phyloP scores from a whole-genome alignment of 2,113 vertebrate species.

The Pongo abelii region DNA sequence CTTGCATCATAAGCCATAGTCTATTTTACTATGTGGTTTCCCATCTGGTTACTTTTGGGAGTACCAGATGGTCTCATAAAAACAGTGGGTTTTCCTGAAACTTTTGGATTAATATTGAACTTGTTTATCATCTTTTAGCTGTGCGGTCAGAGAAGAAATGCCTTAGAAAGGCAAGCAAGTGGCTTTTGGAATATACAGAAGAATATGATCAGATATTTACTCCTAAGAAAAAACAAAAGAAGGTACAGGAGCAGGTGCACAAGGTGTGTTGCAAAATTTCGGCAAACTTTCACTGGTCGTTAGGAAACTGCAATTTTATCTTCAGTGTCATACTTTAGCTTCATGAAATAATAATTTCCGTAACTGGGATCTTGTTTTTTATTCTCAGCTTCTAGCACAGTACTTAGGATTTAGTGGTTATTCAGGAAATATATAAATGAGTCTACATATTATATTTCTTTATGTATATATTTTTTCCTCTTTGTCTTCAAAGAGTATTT shows the following conservation, averaged over 20 bases:
- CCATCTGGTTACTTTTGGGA: too few species aligned
- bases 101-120: too few species aligned
- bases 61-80: too few species aligned
- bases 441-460: neutral
- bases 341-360: neutral
- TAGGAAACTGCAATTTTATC: neutral
- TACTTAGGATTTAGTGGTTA: neutral
- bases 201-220: slow-evolving; percentile 95
- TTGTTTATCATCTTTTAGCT: too few species aligned
- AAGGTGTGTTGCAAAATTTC: slow-evolving; percentile 86
- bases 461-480: neutral
- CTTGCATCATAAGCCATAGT: too few species aligned
- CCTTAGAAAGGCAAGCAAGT: too few species aligned
- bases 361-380: neutral
- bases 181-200: slow-evolving; percentile 81
- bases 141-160: too few species aligned
- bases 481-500: neutral
- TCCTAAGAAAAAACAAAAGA: slow-evolving; percentile 94
- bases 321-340: neutral
- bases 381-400: neutral
- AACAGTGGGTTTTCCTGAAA: too few species aligned
- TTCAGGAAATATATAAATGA: neutral
- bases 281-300: neutral
- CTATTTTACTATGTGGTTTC: too few species aligned
- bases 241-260: slow-evolving; percentile 86